Evolutionary conservation across 2,797 vertebrate species (phyloP), one percentile per base, ranked within the genome.

Genomic region (Numenius phaeopus): DNA sequence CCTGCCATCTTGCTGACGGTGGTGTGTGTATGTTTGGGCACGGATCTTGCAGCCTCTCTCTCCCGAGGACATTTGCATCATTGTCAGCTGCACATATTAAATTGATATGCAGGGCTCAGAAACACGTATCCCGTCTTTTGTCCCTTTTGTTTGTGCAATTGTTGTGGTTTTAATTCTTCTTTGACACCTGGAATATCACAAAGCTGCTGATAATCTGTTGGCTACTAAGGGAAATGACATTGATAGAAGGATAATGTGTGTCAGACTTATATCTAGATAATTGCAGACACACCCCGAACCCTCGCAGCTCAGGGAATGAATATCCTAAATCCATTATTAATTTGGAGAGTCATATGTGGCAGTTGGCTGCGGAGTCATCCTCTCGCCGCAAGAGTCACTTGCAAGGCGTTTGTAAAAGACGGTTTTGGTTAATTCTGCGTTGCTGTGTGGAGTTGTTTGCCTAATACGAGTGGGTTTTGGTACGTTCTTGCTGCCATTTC

Each of bases 131-230:
- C 89, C 93, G 7, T 89, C 94, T 97, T 96, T 94, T 95, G 96
- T 97, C 95, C 92, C 95, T 97, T 97, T 96, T 97, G 85, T 97
- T 95, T 95, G 95, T 49, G 93, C 87, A 73, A 85, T 97, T 97
- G 93, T 94, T 97, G 94, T 67, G 91, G 91, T 59, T 97, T 96
- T 93, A 96, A 95, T 96, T 97, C 97, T 97, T 97, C 94, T 96
- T 96, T 96, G 97, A 97, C 97, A 97, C 97, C 97, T 97, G 97
- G 97, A 97, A 96, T 94, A 97, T 96, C 94, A 97, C 97, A 97
- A 96, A 97, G 96, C 97, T 96, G 97, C 87, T 76, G 94, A 94
- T 96, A 95, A 97, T 97, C 95, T 97, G 95, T 96, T 97, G 96
- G 96, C 94, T 95, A 94, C 95, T 94, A 80, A 58, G 87, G 91